These are phyloP conservation scores for Gonioctena quinquepunctata DNA, from an alignment of 1,140 invertebrate species.

Conservation along the genomic window DNA sequence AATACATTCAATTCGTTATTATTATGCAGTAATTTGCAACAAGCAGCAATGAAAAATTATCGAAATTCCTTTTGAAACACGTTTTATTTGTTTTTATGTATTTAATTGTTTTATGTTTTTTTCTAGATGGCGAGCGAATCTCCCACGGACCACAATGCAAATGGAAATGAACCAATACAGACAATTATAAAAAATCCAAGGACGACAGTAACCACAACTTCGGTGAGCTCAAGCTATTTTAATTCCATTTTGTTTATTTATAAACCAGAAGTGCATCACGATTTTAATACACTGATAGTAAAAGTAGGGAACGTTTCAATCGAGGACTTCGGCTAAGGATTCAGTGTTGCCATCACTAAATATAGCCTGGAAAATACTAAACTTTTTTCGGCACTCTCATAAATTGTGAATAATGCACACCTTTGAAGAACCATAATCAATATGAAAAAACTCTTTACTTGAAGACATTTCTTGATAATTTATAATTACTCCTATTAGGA, in stretches of 20 bases:
- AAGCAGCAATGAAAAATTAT: not conserved
- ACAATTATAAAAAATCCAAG: slow-evolving; percentile 35
- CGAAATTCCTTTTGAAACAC: not conserved
- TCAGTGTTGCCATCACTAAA: too few species aligned
- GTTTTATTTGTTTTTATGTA: not conserved
- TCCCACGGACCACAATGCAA: slow-evolving; percentile 39
- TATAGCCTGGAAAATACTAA: too few species aligned
- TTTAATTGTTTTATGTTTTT: slow-evolving; percentile 12
- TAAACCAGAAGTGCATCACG: not conserved
- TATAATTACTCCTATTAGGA: too few species aligned
- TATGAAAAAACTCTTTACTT: too few species aligned
- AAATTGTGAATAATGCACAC: too few species aligned
- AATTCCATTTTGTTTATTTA: slow-evolving; percentile 2
- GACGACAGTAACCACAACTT: slow-evolving; percentile 40
- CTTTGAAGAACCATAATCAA: too few species aligned
- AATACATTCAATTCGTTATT: too few species aligned
- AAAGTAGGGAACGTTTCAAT: not conserved
- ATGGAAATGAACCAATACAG: slow-evolving; percentile 40
- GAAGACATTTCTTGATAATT: too few species aligned
- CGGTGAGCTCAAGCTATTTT: slow-evolving; percentile 32
- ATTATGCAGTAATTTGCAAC: too few species aligned
- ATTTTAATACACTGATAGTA: not conserved
- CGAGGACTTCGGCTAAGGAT: too few species aligned
- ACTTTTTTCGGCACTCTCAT: too few species aligned
- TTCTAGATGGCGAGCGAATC: slow-evolving; percentile 48